These are phyloP conservation scores for Pangasius mekongensis DNA, from an alignment of 2,797 vertebrate species.

Conservation along the genomic window DNA sequence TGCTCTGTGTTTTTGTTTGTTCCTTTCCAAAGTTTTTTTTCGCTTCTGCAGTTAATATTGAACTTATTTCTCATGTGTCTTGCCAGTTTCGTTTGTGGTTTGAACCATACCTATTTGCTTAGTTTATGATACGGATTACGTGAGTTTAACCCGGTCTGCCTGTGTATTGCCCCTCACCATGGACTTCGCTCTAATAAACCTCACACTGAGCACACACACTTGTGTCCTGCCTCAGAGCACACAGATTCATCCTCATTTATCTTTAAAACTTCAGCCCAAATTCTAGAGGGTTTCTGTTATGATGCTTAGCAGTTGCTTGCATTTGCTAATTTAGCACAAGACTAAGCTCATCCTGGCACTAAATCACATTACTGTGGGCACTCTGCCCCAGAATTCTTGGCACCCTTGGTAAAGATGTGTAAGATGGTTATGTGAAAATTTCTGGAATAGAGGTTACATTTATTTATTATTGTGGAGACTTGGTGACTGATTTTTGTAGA, in stretches of 20 bases:
- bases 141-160: background rate
- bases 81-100: background rate
- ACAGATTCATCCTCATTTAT: background rate
- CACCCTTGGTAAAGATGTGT: background rate
- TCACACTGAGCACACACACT: background rate
- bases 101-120: background rate
- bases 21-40: background rate
- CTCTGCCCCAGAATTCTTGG: background rate
- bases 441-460: background rate
- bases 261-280: background rate
- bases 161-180: background rate
- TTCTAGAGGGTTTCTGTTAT: background rate
- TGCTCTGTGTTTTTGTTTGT: background rate
- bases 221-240: slow-evolving; percentile 16
- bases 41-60: background rate
- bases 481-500: background rate
- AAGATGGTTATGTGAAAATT: background rate
- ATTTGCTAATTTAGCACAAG: slow-evolving; percentile 8
- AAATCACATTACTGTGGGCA: background rate
- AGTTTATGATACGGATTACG: background rate
- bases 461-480: no score
- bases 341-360: background rate
- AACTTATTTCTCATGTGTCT: background rate
- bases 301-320: background rate
- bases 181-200: background rate